Evolutionary conservation across 2,888 invertebrate genomes (phyloP), one percentile per base, ranked within the genome.

Genomic region (Eupithecia exiguata): DNA sequence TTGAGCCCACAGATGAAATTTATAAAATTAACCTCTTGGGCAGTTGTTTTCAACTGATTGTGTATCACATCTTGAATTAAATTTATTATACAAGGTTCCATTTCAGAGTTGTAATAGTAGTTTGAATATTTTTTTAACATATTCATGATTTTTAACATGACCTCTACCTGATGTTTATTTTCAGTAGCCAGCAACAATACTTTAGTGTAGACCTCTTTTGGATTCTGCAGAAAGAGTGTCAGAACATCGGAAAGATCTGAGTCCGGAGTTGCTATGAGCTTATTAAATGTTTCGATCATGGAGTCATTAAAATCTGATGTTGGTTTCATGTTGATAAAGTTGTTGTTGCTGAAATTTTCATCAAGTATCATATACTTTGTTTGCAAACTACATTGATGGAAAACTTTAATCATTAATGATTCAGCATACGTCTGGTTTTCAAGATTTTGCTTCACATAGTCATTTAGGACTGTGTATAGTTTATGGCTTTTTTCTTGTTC

Each of bases 261-360:
- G 73, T 89, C 85, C 9, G 84, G 79, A 9, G 86, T 81, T 18
- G 82, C 79, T 74, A 91, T 84, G 18, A 92, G 81, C 83, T 92
- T 93, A 78, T 94, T 94, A 69, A 94, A 94, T 81, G 86, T 87
- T 83, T 90, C 87, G 70, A 84, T 92, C 70, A 89, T 78, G 77
- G 81, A 84, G 36, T 76, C 80, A 18, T 79, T 79, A 74, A 91
- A 92, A 40, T 89, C 86, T 70, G 78, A 65, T 68, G 81, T 83
- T 78, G 87, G 82, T 53, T 81, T 79, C 77, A 82, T 81, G 78
- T 91, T 83, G 73, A 81, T 80, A 16, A 93, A 89, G 66, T 79
- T 81, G 38, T 87, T 87, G 40, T 88, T 80, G 49, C 49, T 80
- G 77, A 91, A 94, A 72, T 87, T 87, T 43, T 87, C 83, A 63